Conservation (phyloP, 2,113 vertebrate genomes). For the Rutilus rutilus region DNA sequence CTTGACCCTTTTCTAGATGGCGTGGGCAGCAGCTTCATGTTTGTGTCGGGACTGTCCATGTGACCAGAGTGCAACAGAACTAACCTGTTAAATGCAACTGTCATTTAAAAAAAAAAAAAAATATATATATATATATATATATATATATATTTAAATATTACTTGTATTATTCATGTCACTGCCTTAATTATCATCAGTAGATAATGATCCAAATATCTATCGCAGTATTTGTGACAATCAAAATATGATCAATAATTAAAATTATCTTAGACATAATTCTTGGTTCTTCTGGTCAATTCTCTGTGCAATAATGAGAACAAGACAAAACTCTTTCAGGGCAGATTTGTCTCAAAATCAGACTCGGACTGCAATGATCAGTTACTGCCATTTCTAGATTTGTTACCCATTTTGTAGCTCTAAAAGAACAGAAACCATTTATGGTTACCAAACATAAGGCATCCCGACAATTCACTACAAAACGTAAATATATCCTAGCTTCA, state of each 20-base stretch:
- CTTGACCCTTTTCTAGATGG: neutral
- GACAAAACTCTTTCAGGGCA: neutral
- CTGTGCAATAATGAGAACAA: neutral
- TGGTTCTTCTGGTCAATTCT: neutral
- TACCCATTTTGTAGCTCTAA: neutral
- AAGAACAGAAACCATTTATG: neutral
- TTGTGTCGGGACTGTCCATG: neutral
- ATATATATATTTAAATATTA: neutral
- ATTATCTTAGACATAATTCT: neutral
- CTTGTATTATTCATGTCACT: neutral
- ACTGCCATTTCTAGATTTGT: neutral
- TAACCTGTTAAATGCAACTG: neutral
- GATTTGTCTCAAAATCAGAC: neutral
- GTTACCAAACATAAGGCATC: neutral
- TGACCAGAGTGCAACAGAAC: neutral
- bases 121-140: neutral
- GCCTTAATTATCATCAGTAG: neutral
- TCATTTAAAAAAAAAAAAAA: neutral
- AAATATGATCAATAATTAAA: neutral
- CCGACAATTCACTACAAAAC: neutral
- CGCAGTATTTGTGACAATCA: neutral
- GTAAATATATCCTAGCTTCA: neutral
- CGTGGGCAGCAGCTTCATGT: neutral
- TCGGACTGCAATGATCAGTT: neutral
- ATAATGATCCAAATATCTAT: neutral